phyloP scores from a whole-genome alignment of 2,113 vertebrate genomes.

The Pollimyrus isidori region DNA sequence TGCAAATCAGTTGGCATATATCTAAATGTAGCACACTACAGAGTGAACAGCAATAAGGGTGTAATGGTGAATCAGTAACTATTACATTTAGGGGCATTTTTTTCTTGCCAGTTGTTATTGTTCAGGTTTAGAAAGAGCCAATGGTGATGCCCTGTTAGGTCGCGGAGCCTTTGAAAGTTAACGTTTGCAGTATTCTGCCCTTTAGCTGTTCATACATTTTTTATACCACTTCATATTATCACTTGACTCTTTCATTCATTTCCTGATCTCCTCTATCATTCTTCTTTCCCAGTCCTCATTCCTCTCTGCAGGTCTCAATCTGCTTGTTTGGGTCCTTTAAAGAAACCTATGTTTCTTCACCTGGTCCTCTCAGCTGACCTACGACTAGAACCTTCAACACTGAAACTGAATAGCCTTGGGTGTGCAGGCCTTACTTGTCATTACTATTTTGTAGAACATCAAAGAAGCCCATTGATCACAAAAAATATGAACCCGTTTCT shows the following conservation, averaged over 20 bases:
- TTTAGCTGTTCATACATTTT: not conserved
- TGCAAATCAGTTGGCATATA: not conserved
- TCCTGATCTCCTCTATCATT: not conserved
- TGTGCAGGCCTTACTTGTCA: not conserved
- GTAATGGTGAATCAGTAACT: not conserved
- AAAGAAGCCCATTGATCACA: not conserved
- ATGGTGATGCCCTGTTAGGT: not conserved
- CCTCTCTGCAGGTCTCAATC: not conserved
- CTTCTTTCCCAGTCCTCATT: not conserved
- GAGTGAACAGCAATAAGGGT: not conserved
- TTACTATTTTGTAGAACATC: not conserved
- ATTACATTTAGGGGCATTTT: not conserved
- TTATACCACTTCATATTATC: not conserved
- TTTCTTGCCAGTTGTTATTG: not conserved
- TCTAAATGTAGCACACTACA: not conserved
- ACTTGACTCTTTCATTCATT: not conserved
- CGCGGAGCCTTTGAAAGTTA: no score
- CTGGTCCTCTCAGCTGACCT: not conserved
- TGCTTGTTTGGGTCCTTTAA: not conserved
- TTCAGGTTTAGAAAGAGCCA: not conserved
- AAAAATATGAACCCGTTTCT: not conserved
- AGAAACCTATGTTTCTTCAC: not conserved
- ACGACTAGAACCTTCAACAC: not conserved
- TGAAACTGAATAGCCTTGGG: not conserved
- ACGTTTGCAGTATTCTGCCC: not conserved